Evolutionary conservation across 2,797 vertebrate genomes (phyloP).

Genomic region (Iguana delicatissima): DNA sequence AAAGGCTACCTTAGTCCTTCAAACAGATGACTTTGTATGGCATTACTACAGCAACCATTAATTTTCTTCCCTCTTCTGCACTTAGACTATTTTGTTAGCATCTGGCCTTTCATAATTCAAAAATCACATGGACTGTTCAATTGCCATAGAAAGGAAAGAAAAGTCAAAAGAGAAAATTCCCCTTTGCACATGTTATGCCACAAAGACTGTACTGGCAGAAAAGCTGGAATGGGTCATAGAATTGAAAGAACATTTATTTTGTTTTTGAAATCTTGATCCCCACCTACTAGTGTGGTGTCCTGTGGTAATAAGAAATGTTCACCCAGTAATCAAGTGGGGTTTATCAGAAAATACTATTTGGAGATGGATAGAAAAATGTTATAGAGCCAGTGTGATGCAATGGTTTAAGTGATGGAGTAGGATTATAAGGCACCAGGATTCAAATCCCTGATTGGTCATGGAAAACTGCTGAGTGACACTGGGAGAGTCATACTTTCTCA

Average conservation of each 20-base stretch:
- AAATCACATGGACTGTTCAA: conserved; percentile 26
- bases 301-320: conserved; percentile 41
- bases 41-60: conserved; percentile 65
- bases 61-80: conserved; percentile 58
- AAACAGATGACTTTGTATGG: neutral
- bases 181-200: neutral
- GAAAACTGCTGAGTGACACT: too few species aligned
- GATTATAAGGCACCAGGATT: too few species aligned
- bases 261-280: neutral
- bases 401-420: too few species aligned
- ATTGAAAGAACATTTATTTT: conserved; percentile 29
- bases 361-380: conserved; percentile 23
- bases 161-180: conserved; percentile 15
- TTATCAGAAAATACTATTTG: conserved; percentile 36
- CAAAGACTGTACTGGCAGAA: conserved; percentile 1
- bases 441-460: too few species aligned
- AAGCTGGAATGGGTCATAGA: conserved; percentile 23
- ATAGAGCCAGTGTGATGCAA: too few species aligned
- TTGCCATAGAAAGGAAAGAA: conserved; percentile 44
- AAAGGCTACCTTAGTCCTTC: conserved; percentile 5
- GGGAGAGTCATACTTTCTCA: too few species aligned
- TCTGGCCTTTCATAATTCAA: conserved; percentile 42
- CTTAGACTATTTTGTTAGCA: conserved; percentile 59
- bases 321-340: conserved; percentile 2
- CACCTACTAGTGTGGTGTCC: conserved; percentile 9